Conservation (phyloP, 2,888 invertebrate genomes). For the Brachypalpus laphriformis region DNA sequence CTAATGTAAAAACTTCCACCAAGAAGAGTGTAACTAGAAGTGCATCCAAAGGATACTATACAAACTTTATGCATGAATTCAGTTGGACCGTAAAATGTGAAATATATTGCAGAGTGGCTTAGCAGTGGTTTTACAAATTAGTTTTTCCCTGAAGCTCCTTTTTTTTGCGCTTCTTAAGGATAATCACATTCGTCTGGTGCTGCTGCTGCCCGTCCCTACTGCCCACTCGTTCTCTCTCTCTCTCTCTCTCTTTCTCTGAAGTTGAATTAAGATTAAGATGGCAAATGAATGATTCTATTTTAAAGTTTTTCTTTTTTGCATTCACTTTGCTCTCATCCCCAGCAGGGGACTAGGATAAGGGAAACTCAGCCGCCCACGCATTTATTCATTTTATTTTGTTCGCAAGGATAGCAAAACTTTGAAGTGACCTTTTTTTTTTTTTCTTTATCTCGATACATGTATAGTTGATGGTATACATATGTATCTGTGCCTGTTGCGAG, state of each 20-base stretch:
- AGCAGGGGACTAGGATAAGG: not conserved
- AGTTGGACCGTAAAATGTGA: slow-evolving; percentile 21
- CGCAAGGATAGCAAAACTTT: slow-evolving; percentile 1
- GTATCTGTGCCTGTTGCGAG: not conserved
- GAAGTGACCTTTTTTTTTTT: not conserved
- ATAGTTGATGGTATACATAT: not conserved
- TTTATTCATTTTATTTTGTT: not conserved
- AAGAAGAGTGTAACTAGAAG: not conserved
- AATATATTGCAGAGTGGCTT: slow-evolving; percentile 27
- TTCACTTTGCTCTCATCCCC: not conserved
- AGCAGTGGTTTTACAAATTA: slow-evolving; percentile 34
- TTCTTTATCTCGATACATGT: not conserved
- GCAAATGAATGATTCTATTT: slow-evolving; percentile 44
- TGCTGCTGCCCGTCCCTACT: not conserved
- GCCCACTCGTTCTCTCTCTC: not conserved
- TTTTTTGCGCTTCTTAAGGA: slow-evolving; percentile 6
- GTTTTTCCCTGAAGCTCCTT: slow-evolving; percentile 10
- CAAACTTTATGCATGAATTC: slow-evolving; percentile 59
- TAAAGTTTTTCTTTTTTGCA: slow-evolving; percentile 5
- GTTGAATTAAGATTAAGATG: slow-evolving; percentile 29
- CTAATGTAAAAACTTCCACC: slow-evolving; percentile 15
- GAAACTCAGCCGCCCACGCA: not conserved
- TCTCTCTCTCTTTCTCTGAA: slow-evolving; percentile 8
- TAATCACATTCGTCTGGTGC: too few species aligned
- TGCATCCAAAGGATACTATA: slow-evolving; percentile 9